phyloP scores from a whole-genome alignment of 1,140 invertebrate genomes.

The Pogonognathellus flavescens region DNA sequence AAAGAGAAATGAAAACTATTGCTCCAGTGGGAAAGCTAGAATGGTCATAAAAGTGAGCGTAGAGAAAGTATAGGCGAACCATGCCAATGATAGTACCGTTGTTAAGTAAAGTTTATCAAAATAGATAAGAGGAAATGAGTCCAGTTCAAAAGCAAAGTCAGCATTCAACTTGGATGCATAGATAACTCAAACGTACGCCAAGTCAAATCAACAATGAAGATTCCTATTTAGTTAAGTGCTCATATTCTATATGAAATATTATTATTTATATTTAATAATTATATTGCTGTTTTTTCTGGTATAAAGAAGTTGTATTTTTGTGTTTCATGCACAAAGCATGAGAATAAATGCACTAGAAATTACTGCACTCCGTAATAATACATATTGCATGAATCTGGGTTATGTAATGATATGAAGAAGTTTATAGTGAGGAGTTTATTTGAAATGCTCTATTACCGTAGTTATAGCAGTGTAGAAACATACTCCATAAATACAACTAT shows the following conservation, averaged over 20 bases:
- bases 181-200: neutral
- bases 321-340: too few relatives aligned
- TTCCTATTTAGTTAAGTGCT: too few relatives aligned
- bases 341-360: too few relatives aligned
- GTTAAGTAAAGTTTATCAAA: conserved; percentile 11
- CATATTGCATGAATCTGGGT: too few relatives aligned
- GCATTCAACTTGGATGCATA: conserved; percentile 2
- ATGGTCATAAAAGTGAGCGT: neutral
- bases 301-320: too few relatives aligned
- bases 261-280: too few relatives aligned
- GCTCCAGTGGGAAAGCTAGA: neutral
- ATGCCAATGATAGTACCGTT: neutral
- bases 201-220: too few relatives aligned
- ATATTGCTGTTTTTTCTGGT: too few relatives aligned
- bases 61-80: neutral
- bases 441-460: neutral
- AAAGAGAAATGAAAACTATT: neutral
- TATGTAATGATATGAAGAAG: too few relatives aligned
- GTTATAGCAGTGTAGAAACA: too few relatives aligned
- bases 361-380: too few relatives aligned
- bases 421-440: neutral
- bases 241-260: too few relatives aligned
- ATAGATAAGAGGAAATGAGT: conserved; percentile 8
- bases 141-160: conserved; percentile 2
- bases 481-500: neutral